Evolutionary conservation across 2,888 invertebrate species (phyloP), one percentile per base, ranked within the genome.

Genomic region (Andrena trimmerana): DNA sequence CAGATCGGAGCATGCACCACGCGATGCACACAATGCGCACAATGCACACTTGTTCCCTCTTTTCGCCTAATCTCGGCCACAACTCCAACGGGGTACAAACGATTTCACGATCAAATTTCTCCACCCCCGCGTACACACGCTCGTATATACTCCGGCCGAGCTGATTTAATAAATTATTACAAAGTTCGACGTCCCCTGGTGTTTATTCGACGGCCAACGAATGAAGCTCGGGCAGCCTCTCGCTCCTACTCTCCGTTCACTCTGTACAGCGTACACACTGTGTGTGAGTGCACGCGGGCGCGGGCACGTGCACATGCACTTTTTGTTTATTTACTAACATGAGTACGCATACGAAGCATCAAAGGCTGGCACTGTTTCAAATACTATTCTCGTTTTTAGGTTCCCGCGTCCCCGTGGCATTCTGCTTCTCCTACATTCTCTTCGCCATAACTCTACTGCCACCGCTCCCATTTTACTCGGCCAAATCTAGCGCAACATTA

Each of bases 351-450:
- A 71, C 71, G 70, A 70, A 76, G 73, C 88, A 76, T 88, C 88
- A 86, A 86, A 87, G 79, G 84, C 86, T 91, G 92, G 91, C 92
- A 90, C 70, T 80, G 88, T 87, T 86, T 90, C 92, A 91, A 91
- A 60, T 80, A 85, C 87, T 92, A 92, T 92, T 92, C 91, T 92
- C 86, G 91, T 86, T 86, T 83, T 73, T 77, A 69, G 78, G 71
- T 65, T 84, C 71, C 62, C 78, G 68, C 80, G 62, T 16, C 57
- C 69, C 62, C 57, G 48, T 52, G 76, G 20, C 63, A 54, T 13
- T 70, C 63, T 48, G 36, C 71, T 67, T 59, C 82, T 60, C 65
- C 63, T 65, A 71, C 24, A 52, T 78, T 59, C 67, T 69, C 73
- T 48, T 33, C 42, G 66, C 69, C 83, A 36, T 77, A 73, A 83